Evolutionary conservation across 1,140 invertebrate genomes (phyloP).

Genomic region (Harpegnathos saltator): DNA sequence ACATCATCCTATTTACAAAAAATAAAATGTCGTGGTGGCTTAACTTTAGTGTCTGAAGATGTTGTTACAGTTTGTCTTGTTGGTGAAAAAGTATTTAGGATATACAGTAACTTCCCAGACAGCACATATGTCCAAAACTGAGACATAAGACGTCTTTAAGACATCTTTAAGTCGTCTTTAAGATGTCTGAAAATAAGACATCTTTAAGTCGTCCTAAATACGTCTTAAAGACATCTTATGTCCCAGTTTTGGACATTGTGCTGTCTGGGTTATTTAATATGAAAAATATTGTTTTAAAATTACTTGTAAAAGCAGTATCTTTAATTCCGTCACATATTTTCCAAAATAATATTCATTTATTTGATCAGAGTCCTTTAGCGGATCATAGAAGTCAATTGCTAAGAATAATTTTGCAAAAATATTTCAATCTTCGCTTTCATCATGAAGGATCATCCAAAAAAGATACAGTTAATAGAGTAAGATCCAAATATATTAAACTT

Average conservation of each 20-base stretch:
- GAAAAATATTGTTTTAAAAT: no score
- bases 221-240: no score
- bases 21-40: constrained; percentile 17
- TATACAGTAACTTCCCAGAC: no score
- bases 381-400: constrained; percentile 16
- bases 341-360: constrained; percentile 10
- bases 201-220: no score
- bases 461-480: neutral
- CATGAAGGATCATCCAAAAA: constrained; percentile 2
- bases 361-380: neutral
- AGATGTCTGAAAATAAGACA: no score
- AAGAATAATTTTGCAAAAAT: constrained; percentile 26
- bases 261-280: no score
- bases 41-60: constrained; percentile 8
- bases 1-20: constrained; percentile 16
- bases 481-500: constrained; percentile 17
- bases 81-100: constrained; percentile 14
- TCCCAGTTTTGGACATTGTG: no score
- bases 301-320: no score
- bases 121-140: no score
- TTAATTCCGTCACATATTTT: constrained; percentile 1
- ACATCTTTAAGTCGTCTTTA: no score
- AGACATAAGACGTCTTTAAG: no score
- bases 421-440: constrained; percentile 3
- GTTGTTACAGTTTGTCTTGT: constrained; percentile 4